phyloP scores from a whole-genome alignment of 1,140 invertebrate species.

The Manduca sexta region DNA sequence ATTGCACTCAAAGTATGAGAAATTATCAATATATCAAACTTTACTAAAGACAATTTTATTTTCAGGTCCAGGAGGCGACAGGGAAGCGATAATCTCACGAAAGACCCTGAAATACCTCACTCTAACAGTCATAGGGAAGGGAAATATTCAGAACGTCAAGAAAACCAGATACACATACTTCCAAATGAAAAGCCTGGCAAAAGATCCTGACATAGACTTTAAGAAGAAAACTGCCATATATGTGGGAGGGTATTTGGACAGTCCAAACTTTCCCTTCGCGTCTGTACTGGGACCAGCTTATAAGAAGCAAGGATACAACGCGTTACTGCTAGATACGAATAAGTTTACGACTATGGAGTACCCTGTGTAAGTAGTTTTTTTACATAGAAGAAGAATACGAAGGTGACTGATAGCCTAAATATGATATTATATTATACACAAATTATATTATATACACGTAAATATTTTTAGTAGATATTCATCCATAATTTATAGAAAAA shows the following conservation, averaged over 20 bases:
- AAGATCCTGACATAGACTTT: slow-evolving; percentile 40
- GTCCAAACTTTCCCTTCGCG: slow-evolving; percentile 29
- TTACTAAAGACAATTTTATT: too few species aligned
- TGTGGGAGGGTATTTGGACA: slow-evolving; percentile 42
- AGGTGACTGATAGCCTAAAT: too few species aligned
- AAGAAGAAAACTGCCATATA: slow-evolving; percentile 39
- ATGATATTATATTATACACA: too few species aligned
- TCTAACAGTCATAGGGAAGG: slow-evolving; percentile 19
- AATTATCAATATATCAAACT: too few species aligned
- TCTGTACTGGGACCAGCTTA: slow-evolving; percentile 17
- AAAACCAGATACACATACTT: slow-evolving; percentile 38
- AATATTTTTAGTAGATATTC: too few species aligned
- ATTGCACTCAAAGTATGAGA: too few species aligned
- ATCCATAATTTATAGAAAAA: too few species aligned
- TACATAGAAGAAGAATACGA: too few species aligned
- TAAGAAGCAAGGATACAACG: slow-evolving; percentile 37
- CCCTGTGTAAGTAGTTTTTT: slow-evolving; percentile 32
- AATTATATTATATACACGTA: too few species aligned
- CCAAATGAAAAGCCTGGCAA: slow-evolving; percentile 38
- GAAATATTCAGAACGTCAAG: slow-evolving; percentile 5
- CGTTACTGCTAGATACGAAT: slow-evolving; percentile 40
- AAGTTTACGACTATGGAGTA: slow-evolving; percentile 39
- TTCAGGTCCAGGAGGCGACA: slow-evolving; percentile 46
- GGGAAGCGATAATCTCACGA: slow-evolving; percentile 34
- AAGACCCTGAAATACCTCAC: slow-evolving; percentile 35